These are phyloP conservation scores for Neosalanx taihuensis DNA, from an alignment of 2,797 vertebrate species.

Conservation along the genomic window DNA sequence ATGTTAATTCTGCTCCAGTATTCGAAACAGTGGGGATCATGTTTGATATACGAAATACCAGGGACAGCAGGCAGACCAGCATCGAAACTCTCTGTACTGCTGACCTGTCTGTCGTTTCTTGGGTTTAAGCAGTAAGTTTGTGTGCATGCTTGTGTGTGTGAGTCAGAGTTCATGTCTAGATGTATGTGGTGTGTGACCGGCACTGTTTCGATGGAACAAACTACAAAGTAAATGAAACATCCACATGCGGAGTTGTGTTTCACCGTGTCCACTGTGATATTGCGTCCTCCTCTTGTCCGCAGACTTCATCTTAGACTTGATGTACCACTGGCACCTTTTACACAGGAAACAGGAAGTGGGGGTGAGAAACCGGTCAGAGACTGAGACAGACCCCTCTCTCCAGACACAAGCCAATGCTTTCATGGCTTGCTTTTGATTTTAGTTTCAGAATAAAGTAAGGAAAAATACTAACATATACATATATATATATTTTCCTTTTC, in stretches of 20 bases:
- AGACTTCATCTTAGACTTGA: conserved; percentile 98
- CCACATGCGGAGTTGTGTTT: conserved; percentile 29
- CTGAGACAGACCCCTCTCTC: neutral
- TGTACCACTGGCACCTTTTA: conserved; percentile 92
- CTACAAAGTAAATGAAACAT: neutral
- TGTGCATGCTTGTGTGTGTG: neutral
- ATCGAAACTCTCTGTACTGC: conserved; percentile 3
- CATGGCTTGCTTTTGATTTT: no score
- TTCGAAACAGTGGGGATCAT: neutral
- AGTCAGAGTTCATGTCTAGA: neutral
- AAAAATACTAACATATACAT: no score
- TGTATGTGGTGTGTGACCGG: neutral
- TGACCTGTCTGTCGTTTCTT: neutral
- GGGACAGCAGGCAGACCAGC: neutral
- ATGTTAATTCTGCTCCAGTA: neutral
- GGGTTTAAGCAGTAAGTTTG: neutral
- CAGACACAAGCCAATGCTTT: neutral
- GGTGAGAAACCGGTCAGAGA: neutral
- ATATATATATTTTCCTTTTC: no score
- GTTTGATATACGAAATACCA: neutral
- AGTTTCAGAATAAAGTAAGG: no score
- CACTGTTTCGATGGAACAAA: neutral
- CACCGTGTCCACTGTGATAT: conserved; percentile 91
- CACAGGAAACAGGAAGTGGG: neutral
- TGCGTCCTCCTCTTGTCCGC: conserved; percentile 93